Evolutionary conservation across 2,888 invertebrate species (phyloP).

Genomic region (Leptinotarsa rubiginosa): DNA sequence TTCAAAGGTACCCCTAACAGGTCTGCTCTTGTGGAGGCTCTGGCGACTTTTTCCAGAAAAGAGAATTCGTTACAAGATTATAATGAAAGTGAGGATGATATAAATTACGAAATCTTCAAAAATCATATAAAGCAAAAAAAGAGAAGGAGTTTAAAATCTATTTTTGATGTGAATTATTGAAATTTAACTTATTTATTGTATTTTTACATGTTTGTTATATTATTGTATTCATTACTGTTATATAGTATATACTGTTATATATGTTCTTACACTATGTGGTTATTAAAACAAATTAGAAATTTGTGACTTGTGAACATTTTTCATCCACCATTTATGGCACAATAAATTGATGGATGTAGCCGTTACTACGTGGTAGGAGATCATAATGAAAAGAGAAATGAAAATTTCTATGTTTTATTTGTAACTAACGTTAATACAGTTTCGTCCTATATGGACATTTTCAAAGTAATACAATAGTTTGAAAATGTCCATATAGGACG

Average conservation of each 20-base stretch:
- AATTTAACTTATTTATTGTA: constrained; percentile 22
- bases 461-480: too few species aligned
- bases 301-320: too few species aligned
- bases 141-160: constrained; percentile 49
- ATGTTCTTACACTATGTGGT: background rate
- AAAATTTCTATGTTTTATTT: too few species aligned
- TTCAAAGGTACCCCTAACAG: constrained; percentile 52
- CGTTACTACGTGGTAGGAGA: too few species aligned
- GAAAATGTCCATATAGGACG: too few species aligned
- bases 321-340: too few species aligned
- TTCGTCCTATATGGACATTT: too few species aligned
- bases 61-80: constrained; percentile 26
- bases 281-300: background rate
- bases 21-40: constrained; percentile 47
- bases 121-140: constrained; percentile 45
- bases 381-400: too few species aligned
- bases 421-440: too few species aligned
- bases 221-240: constrained; percentile 6
- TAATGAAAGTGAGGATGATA: constrained; percentile 44
- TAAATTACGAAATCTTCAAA: constrained; percentile 50
- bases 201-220: constrained; percentile 4
- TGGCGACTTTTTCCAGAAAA: constrained; percentile 46
- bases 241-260: background rate
- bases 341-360: too few species aligned
- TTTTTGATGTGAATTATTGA: constrained; percentile 55